Evolutionary conservation across 2,113 vertebrate species (phyloP).

Genomic region (Menidia beryllina): DNA sequence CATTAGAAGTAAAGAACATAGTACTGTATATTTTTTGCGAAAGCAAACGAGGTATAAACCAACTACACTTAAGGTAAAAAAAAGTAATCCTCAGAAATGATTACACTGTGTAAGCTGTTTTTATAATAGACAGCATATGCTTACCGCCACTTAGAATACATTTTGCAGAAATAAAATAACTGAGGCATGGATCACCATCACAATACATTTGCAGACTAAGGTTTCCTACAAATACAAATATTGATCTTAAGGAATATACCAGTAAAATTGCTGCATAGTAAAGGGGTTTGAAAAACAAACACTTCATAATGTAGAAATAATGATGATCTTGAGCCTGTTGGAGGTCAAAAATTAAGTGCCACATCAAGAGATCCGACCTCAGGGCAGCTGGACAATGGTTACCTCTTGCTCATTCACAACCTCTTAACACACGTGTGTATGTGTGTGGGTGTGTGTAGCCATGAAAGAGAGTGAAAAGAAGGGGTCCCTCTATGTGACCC

Average conservation of each 20-base stretch:
- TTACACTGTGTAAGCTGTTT: too few species aligned
- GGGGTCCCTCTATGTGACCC: constrained; percentile 46
- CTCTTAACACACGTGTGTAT: constrained; percentile 20
- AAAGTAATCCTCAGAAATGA: too few species aligned
- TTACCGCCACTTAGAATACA: too few species aligned
- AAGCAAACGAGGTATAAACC: too few species aligned
- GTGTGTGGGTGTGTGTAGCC: constrained; percentile 18
- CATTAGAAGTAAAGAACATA: too few species aligned
- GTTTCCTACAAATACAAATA: neutral
- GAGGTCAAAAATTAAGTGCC: constrained; percentile 60
- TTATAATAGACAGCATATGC: too few species aligned
- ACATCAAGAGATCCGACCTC: constrained; percentile 59
- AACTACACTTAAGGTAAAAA: too few species aligned
- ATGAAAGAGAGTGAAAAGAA: constrained; percentile 1
- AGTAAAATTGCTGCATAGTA: neutral
- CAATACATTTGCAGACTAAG: neutral
- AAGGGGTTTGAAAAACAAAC: neutral
- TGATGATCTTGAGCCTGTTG: constrained; percentile 12
- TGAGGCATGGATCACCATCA: neutral
- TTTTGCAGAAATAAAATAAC: neutral
- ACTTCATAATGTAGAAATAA: constrained; percentile 18
- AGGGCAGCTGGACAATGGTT: constrained; percentile 68
- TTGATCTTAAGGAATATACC: neutral
- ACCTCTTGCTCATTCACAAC: constrained; percentile 65
- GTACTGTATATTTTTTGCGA: too few species aligned